Base-by-base conservation (phyloP, 2,113 vertebrate species). In the Indicator indicator region DNA sequence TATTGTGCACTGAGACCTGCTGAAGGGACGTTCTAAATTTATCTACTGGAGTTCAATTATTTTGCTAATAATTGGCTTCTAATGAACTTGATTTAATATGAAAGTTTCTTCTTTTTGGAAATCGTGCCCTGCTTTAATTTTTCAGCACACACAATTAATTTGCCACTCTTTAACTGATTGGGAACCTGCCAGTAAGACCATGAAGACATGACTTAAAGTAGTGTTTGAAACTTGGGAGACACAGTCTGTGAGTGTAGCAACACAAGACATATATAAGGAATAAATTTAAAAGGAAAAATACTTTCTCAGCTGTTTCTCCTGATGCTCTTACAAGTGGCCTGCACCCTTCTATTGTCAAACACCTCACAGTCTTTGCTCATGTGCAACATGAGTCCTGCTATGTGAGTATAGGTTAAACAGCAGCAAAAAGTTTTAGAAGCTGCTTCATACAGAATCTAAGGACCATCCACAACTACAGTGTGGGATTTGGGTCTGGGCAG, bases 111-210 rank as follows among this genome's bases (percentile, higher is more conserved):
- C 28, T 56, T 56, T 71, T 58, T 30, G 11, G 58, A 78, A 78
- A 44, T 32, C 23, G 3, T 3, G 4, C 42, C 72, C 54, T 54
- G n/a, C 28, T 75, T 69, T 24, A 52, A 52, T 82, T 75, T 75
- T 50, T 46, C 23, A 60, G 32, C 27, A 36, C 13, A 36, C 13
- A 24, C 11, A 62, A 68, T 54, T 73, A 11, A 59, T 73, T 69
- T 33, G 0, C 5, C 0, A 0, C 56, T 87, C 60, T 48, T 42
- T 32, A 28, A 64, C 24, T 80, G 38, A 44, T 63, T 33, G 15
- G 21, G 24, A 59, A 23, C 12, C n/a, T 46, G 28, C 18, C 27
- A 54, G 9, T 54, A 72, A 19, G 6, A 72, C 12, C 15, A n/a
- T 23, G 19, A 23, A 20, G 18, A 46, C 10, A 46, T 19, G 18